These are phyloP conservation scores for Tapirus indicus DNA, from an alignment of 2,797 vertebrate species.

Conservation along the genomic window DNA sequence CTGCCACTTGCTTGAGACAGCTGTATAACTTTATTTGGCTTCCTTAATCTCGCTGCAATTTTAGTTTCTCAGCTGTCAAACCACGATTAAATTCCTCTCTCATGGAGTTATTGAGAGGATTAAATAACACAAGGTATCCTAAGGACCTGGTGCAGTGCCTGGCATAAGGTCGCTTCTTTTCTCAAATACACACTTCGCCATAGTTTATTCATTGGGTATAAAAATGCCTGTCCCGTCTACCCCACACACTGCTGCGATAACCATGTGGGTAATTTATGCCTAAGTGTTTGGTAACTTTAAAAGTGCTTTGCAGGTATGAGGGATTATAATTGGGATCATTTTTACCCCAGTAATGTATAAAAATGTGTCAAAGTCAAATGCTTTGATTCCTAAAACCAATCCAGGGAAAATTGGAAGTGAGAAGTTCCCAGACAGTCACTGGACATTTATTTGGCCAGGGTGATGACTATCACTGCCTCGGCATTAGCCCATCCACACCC, in stretches of 20 bases:
- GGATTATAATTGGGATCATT: background rate
- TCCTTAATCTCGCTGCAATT: background rate
- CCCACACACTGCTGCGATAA: accelerated
- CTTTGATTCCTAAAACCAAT: background rate
- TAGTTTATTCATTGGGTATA: background rate
- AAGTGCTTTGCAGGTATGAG: background rate
- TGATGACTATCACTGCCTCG: background rate
- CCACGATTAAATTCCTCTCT: background rate
- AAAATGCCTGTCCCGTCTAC: accelerated
- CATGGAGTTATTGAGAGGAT: background rate
- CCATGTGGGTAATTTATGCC: accelerated
- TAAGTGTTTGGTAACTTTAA: background rate
- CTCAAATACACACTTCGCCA: background rate
- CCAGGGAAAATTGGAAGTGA: background rate
- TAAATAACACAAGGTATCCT: background rate
- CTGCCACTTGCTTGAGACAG: slow-evolving; percentile 7
- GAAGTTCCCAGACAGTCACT: background rate
- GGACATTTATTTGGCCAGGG: background rate
- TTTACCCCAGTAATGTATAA: background rate
- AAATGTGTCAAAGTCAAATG: background rate
- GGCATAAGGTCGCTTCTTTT: background rate
- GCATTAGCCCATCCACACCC: background rate
- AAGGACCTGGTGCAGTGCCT: background rate
- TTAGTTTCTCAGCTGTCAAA: background rate
- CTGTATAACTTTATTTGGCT: slow-evolving; percentile 23